These are phyloP conservation scores for Alentia gelatinosa DNA, from an alignment of 2,888 invertebrate genomes.

Conservation along the genomic window DNA sequence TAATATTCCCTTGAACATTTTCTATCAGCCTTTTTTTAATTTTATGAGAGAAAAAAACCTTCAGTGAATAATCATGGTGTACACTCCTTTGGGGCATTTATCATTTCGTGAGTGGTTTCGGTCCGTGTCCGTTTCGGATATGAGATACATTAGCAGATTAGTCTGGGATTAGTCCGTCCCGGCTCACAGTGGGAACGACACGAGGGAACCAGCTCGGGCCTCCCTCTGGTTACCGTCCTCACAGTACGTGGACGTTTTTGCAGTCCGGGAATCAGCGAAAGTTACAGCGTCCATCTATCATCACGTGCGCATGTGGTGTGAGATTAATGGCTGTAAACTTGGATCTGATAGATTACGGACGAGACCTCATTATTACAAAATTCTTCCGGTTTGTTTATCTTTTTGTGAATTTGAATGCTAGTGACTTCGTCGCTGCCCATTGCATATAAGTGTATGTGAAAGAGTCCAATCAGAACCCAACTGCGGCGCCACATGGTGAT, in stretches of 20 bases:
- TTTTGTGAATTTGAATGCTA: too few species aligned
- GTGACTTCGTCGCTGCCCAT: too few species aligned
- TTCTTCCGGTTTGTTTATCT: too few species aligned
- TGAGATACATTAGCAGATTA: slow-evolving; percentile 40
- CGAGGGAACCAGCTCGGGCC: background rate
- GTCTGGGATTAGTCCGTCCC: slow-evolving; percentile 37
- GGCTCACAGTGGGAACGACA: background rate
- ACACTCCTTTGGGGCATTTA: background rate
- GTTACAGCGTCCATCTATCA: background rate
- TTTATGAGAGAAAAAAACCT: too few species aligned
- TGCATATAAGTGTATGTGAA: too few species aligned
- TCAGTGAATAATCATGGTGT: too few species aligned
- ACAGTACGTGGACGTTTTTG: background rate
- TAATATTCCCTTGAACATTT: too few species aligned
- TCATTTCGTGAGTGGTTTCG: slow-evolving; percentile 27
- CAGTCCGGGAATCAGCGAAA: background rate
- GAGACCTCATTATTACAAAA: too few species aligned
- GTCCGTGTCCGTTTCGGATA: background rate
- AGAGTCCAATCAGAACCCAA: too few species aligned
- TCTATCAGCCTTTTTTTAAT: too few species aligned
- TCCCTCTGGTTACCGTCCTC: background rate
- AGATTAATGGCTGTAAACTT: background rate
- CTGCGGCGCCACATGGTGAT: too few species aligned
- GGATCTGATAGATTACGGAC: too few species aligned
- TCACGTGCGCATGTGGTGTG: background rate